phyloP scores from a whole-genome alignment of 2,113 vertebrate genomes.

The Poeciliopsis turrubarensis region DNA sequence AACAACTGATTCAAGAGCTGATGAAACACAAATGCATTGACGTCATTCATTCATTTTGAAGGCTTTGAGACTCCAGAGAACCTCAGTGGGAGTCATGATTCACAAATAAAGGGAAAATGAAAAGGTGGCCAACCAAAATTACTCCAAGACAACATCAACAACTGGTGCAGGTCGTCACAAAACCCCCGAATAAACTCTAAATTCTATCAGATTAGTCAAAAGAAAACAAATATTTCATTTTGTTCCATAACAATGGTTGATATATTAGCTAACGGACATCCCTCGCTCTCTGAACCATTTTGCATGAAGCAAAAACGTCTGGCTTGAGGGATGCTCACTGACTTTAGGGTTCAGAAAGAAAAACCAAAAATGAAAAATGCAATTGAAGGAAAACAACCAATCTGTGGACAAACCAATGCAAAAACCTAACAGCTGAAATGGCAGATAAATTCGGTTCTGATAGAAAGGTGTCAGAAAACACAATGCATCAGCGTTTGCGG shows the following conservation, averaged over 20 bases:
- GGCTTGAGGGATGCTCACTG: too few relatives aligned
- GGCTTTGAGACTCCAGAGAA: background rate
- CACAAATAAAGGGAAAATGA: background rate
- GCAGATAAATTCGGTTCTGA: background rate
- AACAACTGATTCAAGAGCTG: too few relatives aligned
- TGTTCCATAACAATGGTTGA: too few relatives aligned
- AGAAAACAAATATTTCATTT: background rate
- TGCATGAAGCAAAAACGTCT: too few relatives aligned
- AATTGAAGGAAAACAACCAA: background rate
- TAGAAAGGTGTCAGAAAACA: background rate
- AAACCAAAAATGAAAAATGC: background rate
- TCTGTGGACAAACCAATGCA: background rate
- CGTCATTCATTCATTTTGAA: too few relatives aligned
- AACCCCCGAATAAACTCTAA: background rate
- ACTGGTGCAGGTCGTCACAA: background rate
- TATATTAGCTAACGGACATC: too few relatives aligned
- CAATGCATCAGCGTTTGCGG: background rate
- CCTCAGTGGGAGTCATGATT: background rate
- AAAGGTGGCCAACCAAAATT: background rate
- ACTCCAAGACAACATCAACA: background rate
- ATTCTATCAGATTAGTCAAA: background rate
- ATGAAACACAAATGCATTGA: too few relatives aligned
- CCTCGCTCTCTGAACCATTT: too few relatives aligned
- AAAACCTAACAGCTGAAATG: background rate
- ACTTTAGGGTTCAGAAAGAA: background rate